Evolutionary conservation across 2,888 invertebrate species (phyloP).

Genomic region (Eilema depressum): DNA sequence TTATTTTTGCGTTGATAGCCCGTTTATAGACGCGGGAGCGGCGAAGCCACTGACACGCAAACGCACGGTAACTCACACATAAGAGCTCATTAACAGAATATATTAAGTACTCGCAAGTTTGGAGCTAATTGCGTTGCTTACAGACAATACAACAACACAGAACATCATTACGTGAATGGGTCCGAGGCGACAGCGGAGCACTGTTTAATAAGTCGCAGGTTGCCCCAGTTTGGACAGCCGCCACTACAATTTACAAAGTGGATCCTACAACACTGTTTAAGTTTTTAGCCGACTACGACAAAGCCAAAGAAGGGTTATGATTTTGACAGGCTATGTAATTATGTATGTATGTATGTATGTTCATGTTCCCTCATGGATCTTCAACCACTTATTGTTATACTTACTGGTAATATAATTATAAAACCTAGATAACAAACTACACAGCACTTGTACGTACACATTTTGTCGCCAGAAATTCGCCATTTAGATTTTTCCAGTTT

Average conservation of each 20-base stretch:
- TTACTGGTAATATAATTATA: too few relatives aligned
- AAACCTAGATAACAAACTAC: too few relatives aligned
- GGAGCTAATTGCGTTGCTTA: not conserved
- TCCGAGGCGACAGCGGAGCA: not conserved
- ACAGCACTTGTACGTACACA: too few relatives aligned
- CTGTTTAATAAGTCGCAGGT: not conserved
- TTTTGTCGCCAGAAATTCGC: too few relatives aligned
- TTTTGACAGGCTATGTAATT: too few relatives aligned
- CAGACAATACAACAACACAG: not conserved
- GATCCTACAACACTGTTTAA: too few relatives aligned
- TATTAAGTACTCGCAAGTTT: not conserved
- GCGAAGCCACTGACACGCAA: not conserved
- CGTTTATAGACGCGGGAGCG: not conserved
- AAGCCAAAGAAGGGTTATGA: too few relatives aligned
- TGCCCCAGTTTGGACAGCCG: not conserved
- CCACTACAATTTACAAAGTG: not conserved
- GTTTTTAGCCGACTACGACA: too few relatives aligned
- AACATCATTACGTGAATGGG: not conserved
- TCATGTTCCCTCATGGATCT: too few relatives aligned
- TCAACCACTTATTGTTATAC: too few relatives aligned
- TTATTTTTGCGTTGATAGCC: not conserved
- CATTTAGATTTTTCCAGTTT: too few relatives aligned
- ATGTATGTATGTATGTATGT: too few relatives aligned
- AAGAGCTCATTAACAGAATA: not conserved
- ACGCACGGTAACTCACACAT: not conserved